Evolutionary conservation across 1,140 invertebrate species (phyloP).

Genomic region (Belonocnema kinseyi): DNA sequence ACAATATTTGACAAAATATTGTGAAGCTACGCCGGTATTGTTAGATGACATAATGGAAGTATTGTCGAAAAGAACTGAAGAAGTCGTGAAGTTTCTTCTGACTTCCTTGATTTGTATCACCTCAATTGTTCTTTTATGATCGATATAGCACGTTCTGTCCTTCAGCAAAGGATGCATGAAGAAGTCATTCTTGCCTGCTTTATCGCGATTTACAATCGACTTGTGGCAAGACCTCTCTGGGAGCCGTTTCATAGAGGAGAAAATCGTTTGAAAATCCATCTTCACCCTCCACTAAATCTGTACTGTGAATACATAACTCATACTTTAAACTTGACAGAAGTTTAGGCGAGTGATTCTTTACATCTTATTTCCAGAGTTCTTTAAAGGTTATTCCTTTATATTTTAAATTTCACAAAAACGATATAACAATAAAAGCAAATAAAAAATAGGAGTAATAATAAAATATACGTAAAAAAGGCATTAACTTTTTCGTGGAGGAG

Average conservation of each 20-base stretch:
- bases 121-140: slow-evolving; percentile 44
- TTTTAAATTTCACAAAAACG: slow-evolving; percentile 1
- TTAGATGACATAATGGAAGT: background rate
- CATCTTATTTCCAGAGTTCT: slow-evolving; percentile 1
- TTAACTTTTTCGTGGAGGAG: background rate
- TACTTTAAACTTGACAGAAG: slow-evolving; percentile 15
- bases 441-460: background rate
- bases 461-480: background rate
- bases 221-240: slow-evolving; percentile 32
- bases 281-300: slow-evolving; percentile 24
- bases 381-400: background rate
- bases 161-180: slow-evolving; percentile 22
- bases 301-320: slow-evolving; percentile 17
- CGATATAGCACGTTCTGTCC: slow-evolving; percentile 15
- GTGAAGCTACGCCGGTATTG: background rate
- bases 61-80: background rate
- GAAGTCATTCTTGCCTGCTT: slow-evolving; percentile 28
- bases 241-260: slow-evolving; percentile 19
- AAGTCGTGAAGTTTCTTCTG: slow-evolving; percentile 26
- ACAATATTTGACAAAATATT: background rate
- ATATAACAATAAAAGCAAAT: background rate
- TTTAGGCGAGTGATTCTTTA: slow-evolving; percentile 15
- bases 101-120: slow-evolving; percentile 48
- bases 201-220: slow-evolving; percentile 37
- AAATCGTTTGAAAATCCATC: slow-evolving; percentile 24